These are phyloP conservation scores for Cacoxenus indagator DNA, from an alignment of 2,888 invertebrate species.

Conservation along the genomic window DNA sequence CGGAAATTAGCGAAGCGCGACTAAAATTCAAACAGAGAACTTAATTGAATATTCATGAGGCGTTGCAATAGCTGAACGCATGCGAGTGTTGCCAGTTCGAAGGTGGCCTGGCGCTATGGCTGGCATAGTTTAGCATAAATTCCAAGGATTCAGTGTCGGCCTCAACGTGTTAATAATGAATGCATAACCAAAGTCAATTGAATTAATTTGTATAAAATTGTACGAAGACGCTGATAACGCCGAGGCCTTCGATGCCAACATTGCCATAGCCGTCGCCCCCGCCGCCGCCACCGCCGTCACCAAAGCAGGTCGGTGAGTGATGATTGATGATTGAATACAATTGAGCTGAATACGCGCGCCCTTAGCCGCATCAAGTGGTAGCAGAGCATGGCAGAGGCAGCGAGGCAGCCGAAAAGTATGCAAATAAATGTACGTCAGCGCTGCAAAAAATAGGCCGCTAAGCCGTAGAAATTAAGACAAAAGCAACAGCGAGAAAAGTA, in stretches of 20 bases:
- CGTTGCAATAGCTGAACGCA: no score
- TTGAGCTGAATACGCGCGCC: not conserved
- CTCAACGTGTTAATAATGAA: not conserved
- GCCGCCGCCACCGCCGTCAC: not conserved
- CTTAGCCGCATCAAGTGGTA: not conserved
- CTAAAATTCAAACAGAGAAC: not conserved
- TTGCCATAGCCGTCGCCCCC: not conserved
- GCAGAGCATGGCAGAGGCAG: not conserved
- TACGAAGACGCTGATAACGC: not conserved
- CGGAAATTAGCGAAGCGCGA: not conserved
- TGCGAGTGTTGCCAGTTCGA: no score
- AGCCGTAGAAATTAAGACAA: not conserved
- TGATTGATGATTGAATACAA: no score
- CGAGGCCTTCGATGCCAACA: not conserved
- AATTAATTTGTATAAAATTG: conserved; percentile 1
- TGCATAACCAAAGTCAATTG: conserved; percentile 12
- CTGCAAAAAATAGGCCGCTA: not conserved
- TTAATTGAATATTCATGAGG: not conserved
- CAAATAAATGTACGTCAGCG: not conserved
- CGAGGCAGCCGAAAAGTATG: not conserved
- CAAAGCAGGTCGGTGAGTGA: not conserved
- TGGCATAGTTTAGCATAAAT: conserved; percentile 12
- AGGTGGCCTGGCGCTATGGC: no score
- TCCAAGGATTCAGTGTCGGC: not conserved
- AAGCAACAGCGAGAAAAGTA: not conserved